Evolutionary conservation across 2,797 vertebrate species (phyloP), one percentile per base, ranked within the genome.

Genomic region (Cichlasoma orientale): DNA sequence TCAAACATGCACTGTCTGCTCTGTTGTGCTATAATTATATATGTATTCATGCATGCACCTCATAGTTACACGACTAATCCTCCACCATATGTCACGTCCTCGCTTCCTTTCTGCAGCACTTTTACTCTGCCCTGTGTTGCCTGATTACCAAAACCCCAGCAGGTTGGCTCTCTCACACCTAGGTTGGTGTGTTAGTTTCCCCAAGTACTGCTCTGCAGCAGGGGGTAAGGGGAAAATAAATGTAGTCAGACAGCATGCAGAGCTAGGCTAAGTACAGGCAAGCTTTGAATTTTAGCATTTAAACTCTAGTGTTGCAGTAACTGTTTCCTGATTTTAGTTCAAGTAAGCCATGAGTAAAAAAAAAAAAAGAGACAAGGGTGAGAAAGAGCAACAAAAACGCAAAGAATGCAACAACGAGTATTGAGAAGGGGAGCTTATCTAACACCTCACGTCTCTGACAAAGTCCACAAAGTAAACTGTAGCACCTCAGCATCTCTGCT

Each of bases 71-170:
- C 31, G 75, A 54, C 7, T 55, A 52, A 52, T 23, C 29, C 31
- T 9, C 14, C 16, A 1, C n/a, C 2, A 14, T 56, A 56, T 31
- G 18, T 68, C 47, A 7, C 19, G 19, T 54, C 25, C 41, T 27
- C 29, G 7, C 44, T 29, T 14, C 31, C 44, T 41, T 61, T 41
- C 8, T 52, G 14, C 29, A 50, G 3, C 14, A 25, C 29, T 58
- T 66, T 52, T 12, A 7, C n/a, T 56, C 14, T 63, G 23, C 38
- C 53, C 47, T 16, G 71, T 54, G 44, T 23, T 70, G 41, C 55
- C 73, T 36, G 55, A 82, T 83, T 74, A 86, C 61, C 58, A 83
- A 85, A 72, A 72, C 14, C 25, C 4, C 75, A 83, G 75, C 71
- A 80, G 77, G 53, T 70, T 78, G 57, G 50, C 38, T 47, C 56